Percentiles rank a stretch among this genome's conserved stretches.
phyloP scores from a whole-genome alignment of 2,797 vertebrate genomes.

The Spheniscus humboldti region DNA sequence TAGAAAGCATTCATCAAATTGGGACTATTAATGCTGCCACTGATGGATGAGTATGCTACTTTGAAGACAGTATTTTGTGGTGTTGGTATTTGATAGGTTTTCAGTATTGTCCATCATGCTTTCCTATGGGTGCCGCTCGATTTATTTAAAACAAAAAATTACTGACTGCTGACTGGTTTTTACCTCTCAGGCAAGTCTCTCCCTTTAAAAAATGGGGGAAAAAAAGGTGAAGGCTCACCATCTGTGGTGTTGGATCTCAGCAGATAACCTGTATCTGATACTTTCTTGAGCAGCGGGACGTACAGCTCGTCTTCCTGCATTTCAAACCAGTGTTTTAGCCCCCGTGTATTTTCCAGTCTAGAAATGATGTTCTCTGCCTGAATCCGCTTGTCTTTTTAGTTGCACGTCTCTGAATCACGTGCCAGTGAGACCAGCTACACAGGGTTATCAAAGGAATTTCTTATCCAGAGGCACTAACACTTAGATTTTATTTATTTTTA shows the following conservation, averaged over 20 bases:
- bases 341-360: neutral
- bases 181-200: neutral
- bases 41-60: neutral
- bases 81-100: neutral
- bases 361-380: neutral
- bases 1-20: neutral
- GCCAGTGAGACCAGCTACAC: neutral
- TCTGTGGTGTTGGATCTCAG: neutral
- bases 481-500: neutral
- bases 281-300: neutral
- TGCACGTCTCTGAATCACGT: rapidly evolving
- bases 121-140: neutral
- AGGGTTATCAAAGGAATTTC: neutral
- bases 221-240: rapidly evolving
- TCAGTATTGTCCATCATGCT: neutral
- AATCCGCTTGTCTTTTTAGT: neutral
- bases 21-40: neutral
- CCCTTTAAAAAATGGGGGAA: neutral
- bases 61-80: neutral
- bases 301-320: neutral
- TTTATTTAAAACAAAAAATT: neutral
- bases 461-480: neutral
- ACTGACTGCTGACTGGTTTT: neutral
- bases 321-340: neutral
- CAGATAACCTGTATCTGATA: neutral